Conservation (phyloP, 1,140 invertebrate species). For the Cheumatopsyche charites region DNA sequence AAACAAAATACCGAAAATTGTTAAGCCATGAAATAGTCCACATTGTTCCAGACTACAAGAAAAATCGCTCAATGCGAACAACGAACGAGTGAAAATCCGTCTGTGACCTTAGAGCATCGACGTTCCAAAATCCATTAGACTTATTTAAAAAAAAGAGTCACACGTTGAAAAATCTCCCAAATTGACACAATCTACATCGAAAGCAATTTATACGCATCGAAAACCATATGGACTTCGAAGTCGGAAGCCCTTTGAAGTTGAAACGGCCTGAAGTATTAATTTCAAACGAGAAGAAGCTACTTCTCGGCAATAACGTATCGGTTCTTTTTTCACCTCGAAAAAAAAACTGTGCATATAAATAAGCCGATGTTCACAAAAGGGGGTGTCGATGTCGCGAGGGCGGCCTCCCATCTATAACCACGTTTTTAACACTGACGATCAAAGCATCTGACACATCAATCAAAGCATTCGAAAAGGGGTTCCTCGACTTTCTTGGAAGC, state of each 20-base stretch:
- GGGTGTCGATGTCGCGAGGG: neutral
- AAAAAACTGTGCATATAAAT: neutral
- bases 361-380: neutral
- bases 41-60: too few species aligned
- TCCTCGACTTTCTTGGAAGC: neutral
- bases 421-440: conserved; percentile 21
- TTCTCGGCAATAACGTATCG: conserved; percentile 1
- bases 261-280: neutral
- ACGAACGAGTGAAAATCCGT: too few species aligned
- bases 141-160: too few species aligned
- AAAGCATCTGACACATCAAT: conserved; percentile 21
- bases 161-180: too few species aligned
- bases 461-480: neutral
- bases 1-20: too few species aligned
- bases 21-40: too few species aligned
- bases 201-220: too few species aligned
- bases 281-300: conserved; percentile 8
- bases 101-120: too few species aligned
- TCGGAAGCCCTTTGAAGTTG: conserved; percentile 11
- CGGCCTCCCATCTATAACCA: neutral
- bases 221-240: too few species aligned
- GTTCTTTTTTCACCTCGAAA: neutral
- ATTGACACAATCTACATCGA: too few species aligned
- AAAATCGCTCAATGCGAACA: too few species aligned
- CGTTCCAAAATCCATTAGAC: too few species aligned